A percentile compares a stretch with the other conserved stretches of the same genome.
These are phyloP conservation scores for Oreonectes daqikongensis DNA, from an alignment of 2,797 vertebrate species.

Conservation along the genomic window DNA sequence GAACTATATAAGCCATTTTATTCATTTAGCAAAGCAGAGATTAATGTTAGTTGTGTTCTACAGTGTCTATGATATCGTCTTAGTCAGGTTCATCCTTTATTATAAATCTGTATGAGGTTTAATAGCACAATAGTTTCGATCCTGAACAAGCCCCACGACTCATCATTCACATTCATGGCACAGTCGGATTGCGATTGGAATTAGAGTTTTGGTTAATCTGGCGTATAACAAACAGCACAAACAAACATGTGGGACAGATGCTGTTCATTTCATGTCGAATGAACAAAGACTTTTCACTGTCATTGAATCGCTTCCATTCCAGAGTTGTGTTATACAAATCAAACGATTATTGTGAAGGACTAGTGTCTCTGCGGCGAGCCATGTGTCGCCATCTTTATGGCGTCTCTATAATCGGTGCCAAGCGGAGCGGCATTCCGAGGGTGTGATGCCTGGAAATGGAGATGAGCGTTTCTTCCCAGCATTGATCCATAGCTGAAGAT, in stretches of 20 bases:
- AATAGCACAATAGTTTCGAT: too few species aligned
- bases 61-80: too few species aligned
- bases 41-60: neutral
- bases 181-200: too few species aligned
- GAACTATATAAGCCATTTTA: neutral
- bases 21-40: neutral
- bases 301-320: constrained; percentile 57
- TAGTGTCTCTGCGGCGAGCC: constrained; percentile 65
- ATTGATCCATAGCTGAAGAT: constrained; percentile 64
- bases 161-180: neutral
- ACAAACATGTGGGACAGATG: constrained; percentile 17
- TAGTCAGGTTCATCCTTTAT: too few species aligned
- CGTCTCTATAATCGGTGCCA: constrained; percentile 48
- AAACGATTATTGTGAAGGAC: constrained; percentile 54
- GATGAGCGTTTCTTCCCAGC: constrained; percentile 69
- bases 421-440: constrained; percentile 53
- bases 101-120: too few species aligned
- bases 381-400: constrained; percentile 33
- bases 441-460: constrained; percentile 64
- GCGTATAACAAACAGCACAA: neutral
- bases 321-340: constrained; percentile 60
- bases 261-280: constrained; percentile 53
- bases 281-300: constrained; percentile 31
- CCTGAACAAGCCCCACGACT: too few species aligned
- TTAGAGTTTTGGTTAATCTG: neutral